phyloP scores from a whole-genome alignment of 2,888 invertebrate genomes.

The Microdon myrmicae region DNA sequence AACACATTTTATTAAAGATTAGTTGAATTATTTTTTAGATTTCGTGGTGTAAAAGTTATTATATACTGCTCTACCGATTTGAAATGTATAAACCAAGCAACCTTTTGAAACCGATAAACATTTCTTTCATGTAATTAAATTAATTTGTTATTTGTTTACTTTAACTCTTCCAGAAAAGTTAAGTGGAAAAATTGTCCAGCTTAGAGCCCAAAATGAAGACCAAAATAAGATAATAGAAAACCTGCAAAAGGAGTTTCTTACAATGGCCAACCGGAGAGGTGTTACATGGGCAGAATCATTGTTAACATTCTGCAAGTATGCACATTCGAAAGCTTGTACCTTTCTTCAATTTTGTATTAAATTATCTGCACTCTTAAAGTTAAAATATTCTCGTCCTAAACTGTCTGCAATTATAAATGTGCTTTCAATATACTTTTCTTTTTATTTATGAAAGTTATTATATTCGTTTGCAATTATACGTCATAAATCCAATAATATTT shows the following conservation, averaged over 20 bases:
- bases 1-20: too few relatives aligned
- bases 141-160: slow-evolving; percentile 1
- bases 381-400: too few relatives aligned
- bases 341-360: too few relatives aligned
- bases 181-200: slow-evolving; percentile 60
- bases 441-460: slow-evolving; percentile 19
- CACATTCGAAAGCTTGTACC: slow-evolving; percentile 50
- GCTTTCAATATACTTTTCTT: too few relatives aligned
- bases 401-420: too few relatives aligned
- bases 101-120: too few relatives aligned
- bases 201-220: slow-evolving; percentile 60
- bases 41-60: too few relatives aligned
- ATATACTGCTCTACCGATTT: too few relatives aligned
- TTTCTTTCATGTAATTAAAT: not conserved
- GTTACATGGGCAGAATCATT: slow-evolving; percentile 65
- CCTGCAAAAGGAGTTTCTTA: slow-evolving; percentile 60
- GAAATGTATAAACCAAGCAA: too few relatives aligned
- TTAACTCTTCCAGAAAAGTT: slow-evolving; percentile 62
- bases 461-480: slow-evolving; percentile 31
- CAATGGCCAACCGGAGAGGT: slow-evolving; percentile 61
- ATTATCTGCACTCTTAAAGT: too few relatives aligned
- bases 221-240: slow-evolving; percentile 59
- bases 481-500: slow-evolving; percentile 40
- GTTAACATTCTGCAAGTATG: slow-evolving; percentile 66
- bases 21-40: too few relatives aligned